Base-by-base conservation (phyloP, 2,888 invertebrate species). In the Pseudoips prasinana region DNA sequence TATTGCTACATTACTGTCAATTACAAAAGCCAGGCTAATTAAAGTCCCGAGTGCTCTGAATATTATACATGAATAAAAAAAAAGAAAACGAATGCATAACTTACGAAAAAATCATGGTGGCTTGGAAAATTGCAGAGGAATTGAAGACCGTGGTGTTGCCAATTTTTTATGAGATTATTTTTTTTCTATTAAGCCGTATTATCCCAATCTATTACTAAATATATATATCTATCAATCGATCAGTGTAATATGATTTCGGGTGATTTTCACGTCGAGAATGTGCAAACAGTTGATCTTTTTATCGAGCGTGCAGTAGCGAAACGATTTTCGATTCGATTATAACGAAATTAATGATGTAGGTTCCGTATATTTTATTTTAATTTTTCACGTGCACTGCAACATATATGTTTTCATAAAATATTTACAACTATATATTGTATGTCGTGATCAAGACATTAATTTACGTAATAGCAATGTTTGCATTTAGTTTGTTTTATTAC, bases 371-470 rank as follows among this genome's bases (percentile, higher is more conserved):
- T 42, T 48, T 40, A 35, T 37, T 32, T 49, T 33, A 14, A 3
- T 3, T 17, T 38, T 39, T 36, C 33, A 49, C n/a, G n/a, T n/a
- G n/a, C 45, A 8, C 7, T 29, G 25, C 30, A 22, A 30, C 51
- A 46, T 54, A 29, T 48, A 51, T 54, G 54, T 58, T 58, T 57
- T 58, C 54, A 51, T 50, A 39, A 37, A 37, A 39, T 50, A 53
- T 46, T 39, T 40, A 41, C 41, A 19, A 34, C 30, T 34, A 27
- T 25, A 22, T 35, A 33, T 20, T 18, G 6, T 23, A 29, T 5
- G 8, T 39, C 25, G 37, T 31, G 8, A 35, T 37, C 10, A 36
- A 42, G 45, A 37, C 10, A 41, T 17, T 10, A 14, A 28, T 41
- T 31, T 37, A 43, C 22, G 42, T 50, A 38, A 42, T 42, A 47